Conservation (phyloP, 2,888 invertebrate genomes). For the Allophyes oxyacanthae region DNA sequence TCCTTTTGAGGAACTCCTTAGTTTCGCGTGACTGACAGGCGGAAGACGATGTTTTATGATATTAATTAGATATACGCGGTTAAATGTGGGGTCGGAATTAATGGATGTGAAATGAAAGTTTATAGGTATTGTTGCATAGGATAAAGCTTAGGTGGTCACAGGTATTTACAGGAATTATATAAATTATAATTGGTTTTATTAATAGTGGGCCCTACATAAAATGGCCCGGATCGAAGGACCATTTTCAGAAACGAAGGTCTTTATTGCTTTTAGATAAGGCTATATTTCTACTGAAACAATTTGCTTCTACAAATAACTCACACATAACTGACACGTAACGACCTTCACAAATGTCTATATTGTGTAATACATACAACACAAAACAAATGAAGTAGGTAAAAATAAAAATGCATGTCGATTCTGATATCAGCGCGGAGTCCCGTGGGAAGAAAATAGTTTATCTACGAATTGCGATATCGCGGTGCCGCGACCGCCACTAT, state of each 20-base stretch:
- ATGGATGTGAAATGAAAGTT: constrained; percentile 53
- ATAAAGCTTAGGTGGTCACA: constrained; percentile 24
- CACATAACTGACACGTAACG: no score
- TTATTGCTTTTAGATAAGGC: no score
- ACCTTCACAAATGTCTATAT: constrained; percentile 23
- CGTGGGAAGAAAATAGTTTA: constrained; percentile 84
- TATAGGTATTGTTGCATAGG: constrained; percentile 32
- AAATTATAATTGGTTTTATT: no score
- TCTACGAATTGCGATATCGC: constrained; percentile 72
- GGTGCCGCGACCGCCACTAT: constrained; percentile 65
- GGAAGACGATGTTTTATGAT: constrained; percentile 75
- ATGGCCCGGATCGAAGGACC: no score
- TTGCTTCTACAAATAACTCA: no score
- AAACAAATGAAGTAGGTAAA: constrained; percentile 41
- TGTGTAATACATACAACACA: constrained; percentile 12
- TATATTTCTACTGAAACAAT: background rate
- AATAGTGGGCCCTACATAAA: no score
- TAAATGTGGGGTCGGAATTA: constrained; percentile 54
- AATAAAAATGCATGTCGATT: constrained; percentile 29
- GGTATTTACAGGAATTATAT: background rate
- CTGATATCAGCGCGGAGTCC: constrained; percentile 66
- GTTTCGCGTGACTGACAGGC: constrained; percentile 81
- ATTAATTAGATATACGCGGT: constrained; percentile 69
- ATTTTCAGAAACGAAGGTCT: no score
- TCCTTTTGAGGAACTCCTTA: constrained; percentile 70